A percentile compares a stretch with the other conserved stretches of the same genome.
Evolutionary conservation across 2,113 vertebrate species (phyloP).

Genomic region (Semicossyphus pulcher): DNA sequence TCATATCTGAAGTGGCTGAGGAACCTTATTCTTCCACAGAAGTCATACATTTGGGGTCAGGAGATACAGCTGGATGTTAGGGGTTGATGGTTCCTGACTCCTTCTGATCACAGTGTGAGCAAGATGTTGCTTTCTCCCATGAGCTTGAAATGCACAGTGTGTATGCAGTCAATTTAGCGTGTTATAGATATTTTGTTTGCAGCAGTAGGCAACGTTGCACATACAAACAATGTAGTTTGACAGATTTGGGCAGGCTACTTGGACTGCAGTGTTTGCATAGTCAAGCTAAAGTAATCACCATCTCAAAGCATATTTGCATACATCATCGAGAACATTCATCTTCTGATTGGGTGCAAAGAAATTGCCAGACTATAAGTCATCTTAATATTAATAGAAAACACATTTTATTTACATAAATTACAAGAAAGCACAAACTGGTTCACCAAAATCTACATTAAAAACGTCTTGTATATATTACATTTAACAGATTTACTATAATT

Average conservation of each 20-base stretch:
- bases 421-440: constrained; percentile 87
- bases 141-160: not conserved
- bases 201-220: not conserved
- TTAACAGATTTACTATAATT: constrained; percentile 85
- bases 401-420: constrained; percentile 94
- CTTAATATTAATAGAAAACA: constrained; percentile 84
- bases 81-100: not conserved
- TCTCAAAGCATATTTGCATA: not conserved
- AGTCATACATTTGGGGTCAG: not conserved
- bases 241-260: not conserved
- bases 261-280: not conserved
- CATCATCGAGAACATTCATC: not conserved
- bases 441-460: constrained; percentile 89
- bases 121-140: not conserved
- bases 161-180: not conserved
- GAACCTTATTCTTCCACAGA: not conserved
- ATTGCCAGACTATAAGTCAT: constrained; percentile 17
- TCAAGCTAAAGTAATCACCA: not conserved
- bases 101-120: not conserved
- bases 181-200: constrained; percentile 1
- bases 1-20: constrained; percentile 8
- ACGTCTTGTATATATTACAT: constrained; percentile 84
- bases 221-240: constrained; percentile 5
- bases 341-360: constrained; percentile 13
- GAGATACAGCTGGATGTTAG: not conserved